These are phyloP conservation scores for Lithophane leautieri DNA, from an alignment of 2,888 invertebrate species.

Conservation along the genomic window DNA sequence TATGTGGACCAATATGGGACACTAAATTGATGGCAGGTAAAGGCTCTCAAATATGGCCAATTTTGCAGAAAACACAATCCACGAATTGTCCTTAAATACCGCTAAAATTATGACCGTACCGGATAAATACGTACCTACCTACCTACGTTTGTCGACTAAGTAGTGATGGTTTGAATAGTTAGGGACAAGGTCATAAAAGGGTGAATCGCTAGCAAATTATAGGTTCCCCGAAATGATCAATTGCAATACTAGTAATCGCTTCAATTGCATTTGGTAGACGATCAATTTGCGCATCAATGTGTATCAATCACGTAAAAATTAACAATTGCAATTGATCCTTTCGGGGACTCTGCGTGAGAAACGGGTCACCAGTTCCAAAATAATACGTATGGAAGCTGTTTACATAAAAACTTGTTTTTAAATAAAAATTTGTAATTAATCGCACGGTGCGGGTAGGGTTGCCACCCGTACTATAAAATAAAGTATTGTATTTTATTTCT, in stretches of 20 bases:
- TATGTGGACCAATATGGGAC: too few relatives aligned
- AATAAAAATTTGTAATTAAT: slow-evolving; percentile 30
- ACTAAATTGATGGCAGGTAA: neutral
- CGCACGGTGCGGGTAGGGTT: neutral
- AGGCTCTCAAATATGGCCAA: neutral
- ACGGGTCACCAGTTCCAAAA: slow-evolving; percentile 19
- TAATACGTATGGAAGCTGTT: neutral
- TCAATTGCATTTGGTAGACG: too few relatives aligned
- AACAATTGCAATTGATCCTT: too few relatives aligned
- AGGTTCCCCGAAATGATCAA: too few relatives aligned
- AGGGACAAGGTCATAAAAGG: neutral
- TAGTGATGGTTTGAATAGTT: neutral
- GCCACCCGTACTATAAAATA: too few relatives aligned
- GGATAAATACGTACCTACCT: neutral
- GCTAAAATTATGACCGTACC: too few relatives aligned
- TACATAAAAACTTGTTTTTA: slow-evolving; percentile 25
- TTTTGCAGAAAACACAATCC: neutral
- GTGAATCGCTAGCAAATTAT: slow-evolving; percentile 11
- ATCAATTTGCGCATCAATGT: too few relatives aligned
- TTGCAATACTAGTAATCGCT: too few relatives aligned
- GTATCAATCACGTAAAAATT: too few relatives aligned
- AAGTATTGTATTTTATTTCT: too few relatives aligned
- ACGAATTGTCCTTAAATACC: too few relatives aligned
- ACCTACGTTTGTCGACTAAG: neutral
- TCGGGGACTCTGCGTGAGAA: slow-evolving; percentile 7